Percentiles rank a stretch among this genome's conserved stretches.
phyloP scores from a whole-genome alignment of 2,888 invertebrate species.

The Ptilodon capucinus region DNA sequence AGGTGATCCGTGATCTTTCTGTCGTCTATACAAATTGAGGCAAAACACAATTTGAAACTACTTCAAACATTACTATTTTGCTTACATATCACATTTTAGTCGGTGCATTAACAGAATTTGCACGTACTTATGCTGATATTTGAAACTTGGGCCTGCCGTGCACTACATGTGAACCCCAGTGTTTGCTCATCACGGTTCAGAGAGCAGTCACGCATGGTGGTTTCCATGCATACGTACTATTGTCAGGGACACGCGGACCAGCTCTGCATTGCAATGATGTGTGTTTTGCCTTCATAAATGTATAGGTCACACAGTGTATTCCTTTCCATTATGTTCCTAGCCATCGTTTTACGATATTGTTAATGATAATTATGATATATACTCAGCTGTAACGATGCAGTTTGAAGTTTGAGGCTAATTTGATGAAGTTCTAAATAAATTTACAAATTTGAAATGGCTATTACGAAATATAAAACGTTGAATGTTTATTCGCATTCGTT shows the following conservation, averaged over 20 bases:
- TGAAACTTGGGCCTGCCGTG: constrained; percentile 18
- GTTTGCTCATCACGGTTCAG: constrained; percentile 67
- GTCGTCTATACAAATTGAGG: no score
- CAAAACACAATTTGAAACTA: no score
- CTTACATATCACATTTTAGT: no score
- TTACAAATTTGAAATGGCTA: no score
- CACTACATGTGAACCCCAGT: constrained; percentile 36
- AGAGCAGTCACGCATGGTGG: constrained; percentile 69
- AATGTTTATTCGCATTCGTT: constrained; percentile 2
- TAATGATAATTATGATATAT: background rate
- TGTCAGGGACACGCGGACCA: constrained; percentile 22
- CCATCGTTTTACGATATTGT: background rate
- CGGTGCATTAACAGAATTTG: no score
- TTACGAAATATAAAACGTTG: background rate
- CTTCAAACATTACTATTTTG: no score
- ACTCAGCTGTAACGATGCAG: background rate
- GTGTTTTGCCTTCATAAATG: constrained; percentile 11
- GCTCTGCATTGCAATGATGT: constrained; percentile 23
- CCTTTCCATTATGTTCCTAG: background rate
- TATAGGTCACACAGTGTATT: constrained; percentile 16
- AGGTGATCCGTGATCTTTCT: no score
- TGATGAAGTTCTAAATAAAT: no score
- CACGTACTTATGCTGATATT: constrained; percentile 10
- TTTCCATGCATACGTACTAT: constrained; percentile 38
- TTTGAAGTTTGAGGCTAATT: background rate